Conservation (phyloP, 2,797 vertebrate genomes). For the Ispidina lecontei region DNA sequence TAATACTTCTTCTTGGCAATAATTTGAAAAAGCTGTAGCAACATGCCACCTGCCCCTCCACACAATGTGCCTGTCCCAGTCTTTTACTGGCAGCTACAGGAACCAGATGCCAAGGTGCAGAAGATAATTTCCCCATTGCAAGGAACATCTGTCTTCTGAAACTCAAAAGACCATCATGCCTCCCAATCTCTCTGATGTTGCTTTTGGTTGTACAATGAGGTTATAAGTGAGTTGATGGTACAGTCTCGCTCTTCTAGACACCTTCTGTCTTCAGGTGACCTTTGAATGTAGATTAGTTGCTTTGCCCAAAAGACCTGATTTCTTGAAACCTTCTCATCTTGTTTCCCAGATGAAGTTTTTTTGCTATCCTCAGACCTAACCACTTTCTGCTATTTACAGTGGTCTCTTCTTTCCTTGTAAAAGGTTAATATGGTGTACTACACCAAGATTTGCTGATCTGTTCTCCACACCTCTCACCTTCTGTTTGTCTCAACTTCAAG, state of each 20-base stretch:
- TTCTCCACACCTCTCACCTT: not conserved
- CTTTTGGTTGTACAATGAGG: not conserved
- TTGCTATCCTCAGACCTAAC: not conserved
- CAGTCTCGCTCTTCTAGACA: not conserved
- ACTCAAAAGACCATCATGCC: not conserved
- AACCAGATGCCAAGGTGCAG: constrained; percentile 15
- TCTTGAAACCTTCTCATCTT: not conserved
- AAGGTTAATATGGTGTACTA: not conserved
- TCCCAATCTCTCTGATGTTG: fast-evolving
- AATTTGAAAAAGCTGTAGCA: not conserved
- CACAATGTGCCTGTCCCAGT: not conserved
- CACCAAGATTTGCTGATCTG: not conserved
- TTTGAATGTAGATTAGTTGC: not conserved
- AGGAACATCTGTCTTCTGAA: constrained; percentile 24
- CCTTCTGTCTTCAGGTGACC: not conserved
- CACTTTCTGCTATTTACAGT: not conserved
- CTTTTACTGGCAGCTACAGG: not conserved
- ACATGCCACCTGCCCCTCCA: not conserved
- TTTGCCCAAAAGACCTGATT: not conserved
- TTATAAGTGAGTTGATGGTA: not conserved
- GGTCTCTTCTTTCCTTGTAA: not conserved
- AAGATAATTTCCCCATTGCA: constrained; percentile 7
- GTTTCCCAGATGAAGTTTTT: not conserved
- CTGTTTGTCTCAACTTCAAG: not conserved
- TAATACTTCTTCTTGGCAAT: not conserved